Evolutionary conservation across 2,113 vertebrate species (phyloP).

Genomic region (Vulpes lagopus): DNA sequence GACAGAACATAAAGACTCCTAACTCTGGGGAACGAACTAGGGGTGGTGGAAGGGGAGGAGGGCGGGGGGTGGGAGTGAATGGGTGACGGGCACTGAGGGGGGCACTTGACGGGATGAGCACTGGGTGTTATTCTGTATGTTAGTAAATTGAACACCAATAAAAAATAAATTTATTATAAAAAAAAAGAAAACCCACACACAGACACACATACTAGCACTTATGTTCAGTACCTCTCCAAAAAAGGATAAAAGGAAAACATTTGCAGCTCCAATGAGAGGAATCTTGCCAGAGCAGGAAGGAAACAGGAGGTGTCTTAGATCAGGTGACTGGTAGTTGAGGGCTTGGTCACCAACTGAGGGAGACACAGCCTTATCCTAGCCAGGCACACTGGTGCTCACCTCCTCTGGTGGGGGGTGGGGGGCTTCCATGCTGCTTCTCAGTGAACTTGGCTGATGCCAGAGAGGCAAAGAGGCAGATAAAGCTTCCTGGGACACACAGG

Average conservation of each 20-base stretch:
- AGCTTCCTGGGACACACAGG: neutral
- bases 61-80: too few relatives aligned
- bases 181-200: neutral
- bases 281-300: neutral
- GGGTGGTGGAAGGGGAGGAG: too few relatives aligned
- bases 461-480: neutral
- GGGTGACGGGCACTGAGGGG: too few relatives aligned
- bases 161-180: too few relatives aligned
- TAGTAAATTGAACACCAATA: too few relatives aligned
- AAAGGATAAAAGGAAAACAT: neutral
- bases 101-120: too few relatives aligned
- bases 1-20: too few relatives aligned
- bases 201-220: too few relatives aligned
- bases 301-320: neutral
- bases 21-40: too few relatives aligned
- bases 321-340: neutral
- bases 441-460: neutral
- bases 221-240: neutral
- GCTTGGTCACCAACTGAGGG: neutral
- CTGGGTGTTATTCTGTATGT: too few relatives aligned
- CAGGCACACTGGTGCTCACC: neutral
- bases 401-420: neutral
- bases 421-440: neutral
- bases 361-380: neutral
- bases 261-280: neutral